Percentiles rank a stretch among this genome's conserved stretches.
Conservation (phyloP, 1,140 invertebrate genomes). For the Bombus ignitus region DNA sequence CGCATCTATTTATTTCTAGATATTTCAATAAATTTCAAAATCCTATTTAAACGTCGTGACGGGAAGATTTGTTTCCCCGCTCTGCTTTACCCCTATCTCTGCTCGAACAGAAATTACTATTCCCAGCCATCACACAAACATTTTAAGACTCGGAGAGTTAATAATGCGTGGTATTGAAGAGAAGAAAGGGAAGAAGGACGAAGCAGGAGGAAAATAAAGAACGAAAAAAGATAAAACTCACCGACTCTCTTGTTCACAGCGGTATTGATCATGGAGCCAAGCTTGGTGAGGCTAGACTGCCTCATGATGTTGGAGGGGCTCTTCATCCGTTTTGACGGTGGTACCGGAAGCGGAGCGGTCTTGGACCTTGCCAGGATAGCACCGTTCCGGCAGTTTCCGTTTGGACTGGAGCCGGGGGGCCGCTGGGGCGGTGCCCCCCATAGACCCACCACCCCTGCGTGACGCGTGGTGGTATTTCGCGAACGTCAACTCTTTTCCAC, state of each 20-base stretch:
- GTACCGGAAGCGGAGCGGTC: constrained; percentile 66
- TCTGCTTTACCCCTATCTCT: no score
- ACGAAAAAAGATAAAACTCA: constrained; percentile 58
- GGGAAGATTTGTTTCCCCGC: no score
- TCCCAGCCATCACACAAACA: neutral
- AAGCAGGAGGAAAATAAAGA: neutral
- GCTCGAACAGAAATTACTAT: neutral
- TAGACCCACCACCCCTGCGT: constrained; percentile 82
- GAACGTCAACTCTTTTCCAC: constrained; percentile 45
- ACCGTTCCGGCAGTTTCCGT: constrained; percentile 76
- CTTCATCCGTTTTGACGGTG: constrained; percentile 79
- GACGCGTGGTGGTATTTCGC: constrained; percentile 78
- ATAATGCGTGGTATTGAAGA: neutral
- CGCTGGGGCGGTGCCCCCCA: constrained; percentile 82
- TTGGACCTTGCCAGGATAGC: constrained; percentile 71
- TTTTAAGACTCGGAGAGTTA: neutral
- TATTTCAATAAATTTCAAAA: no score
- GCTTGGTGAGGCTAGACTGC: constrained; percentile 87
- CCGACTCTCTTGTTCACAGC: constrained; percentile 84
- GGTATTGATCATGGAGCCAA: constrained; percentile 87
- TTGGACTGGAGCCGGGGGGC: constrained; percentile 76
- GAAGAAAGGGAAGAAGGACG: neutral
- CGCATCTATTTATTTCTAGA: no score
- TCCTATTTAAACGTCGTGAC: no score
- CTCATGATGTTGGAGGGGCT: constrained; percentile 84